Base-by-base conservation (phyloP, 2,797 vertebrate species). In the Mycteria americana region DNA sequence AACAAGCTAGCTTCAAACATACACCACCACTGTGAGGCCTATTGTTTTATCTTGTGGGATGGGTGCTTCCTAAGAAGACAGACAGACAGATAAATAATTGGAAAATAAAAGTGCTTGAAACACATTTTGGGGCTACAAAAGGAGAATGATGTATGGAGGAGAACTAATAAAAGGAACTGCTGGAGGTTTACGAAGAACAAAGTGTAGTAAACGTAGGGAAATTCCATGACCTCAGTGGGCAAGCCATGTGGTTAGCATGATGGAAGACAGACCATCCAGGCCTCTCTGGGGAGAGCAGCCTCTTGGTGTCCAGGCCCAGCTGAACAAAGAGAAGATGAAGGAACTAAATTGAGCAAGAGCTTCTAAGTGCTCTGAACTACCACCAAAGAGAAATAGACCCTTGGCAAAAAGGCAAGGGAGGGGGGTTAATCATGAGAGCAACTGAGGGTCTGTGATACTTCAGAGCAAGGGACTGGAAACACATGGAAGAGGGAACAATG, bases 151-250 rank as follows among this genome's bases (percentile, higher is more conserved):
- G 48, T 70, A 96, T 64, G 46, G 60, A 87, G 74, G 24, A 92
- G 75, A 91, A 54, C 54, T 93, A 94, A 82, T 77, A 88, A 92
- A 88, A 92, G 83, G 90, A 97, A 85, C 88, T 89, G 69, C 83
- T 93, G 91, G 88, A 87, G 65, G 84, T 95, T 95, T 87, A 70
- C 0, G 33, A 96, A 96, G 81, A 94, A 85, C 60, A 4, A 94
- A 94, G 84, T 72, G 78, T 56, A 90, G 88, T 48, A 95, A 94
- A 94, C 0, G 18, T n/a, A 70, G 81, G 54, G 86, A 85, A 95
- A 93, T 89, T 80, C 92, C 14, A 13, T 57, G 84, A 94, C 81
- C 74, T 92, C 43, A 77, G 95, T 67, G 83, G 89, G 48, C 78
- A 87, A 46, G 10, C 80, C 89, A 39, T 5, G 35, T 0, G 4